A percentile compares a stretch with the other conserved stretches of the same genome.
Evolutionary conservation across 2,888 invertebrate species (phyloP).

Genomic region (Microplitis manilae): DNA sequence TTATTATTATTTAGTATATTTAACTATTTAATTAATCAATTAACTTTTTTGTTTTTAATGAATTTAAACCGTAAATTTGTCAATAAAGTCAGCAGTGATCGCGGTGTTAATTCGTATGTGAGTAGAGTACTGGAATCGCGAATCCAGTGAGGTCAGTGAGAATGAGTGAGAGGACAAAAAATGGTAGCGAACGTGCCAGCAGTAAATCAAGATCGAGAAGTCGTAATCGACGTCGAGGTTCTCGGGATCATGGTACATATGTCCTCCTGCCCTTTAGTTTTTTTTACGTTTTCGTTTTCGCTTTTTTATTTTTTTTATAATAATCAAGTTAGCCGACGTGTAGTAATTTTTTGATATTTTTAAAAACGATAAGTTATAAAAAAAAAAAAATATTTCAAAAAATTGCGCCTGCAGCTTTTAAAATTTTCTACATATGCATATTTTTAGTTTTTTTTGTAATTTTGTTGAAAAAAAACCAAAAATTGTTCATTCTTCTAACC

Average conservation of each 20-base stretch:
- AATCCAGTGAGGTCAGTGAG: conserved; percentile 42
- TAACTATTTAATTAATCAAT: not conserved
- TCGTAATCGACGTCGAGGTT: conserved; percentile 62
- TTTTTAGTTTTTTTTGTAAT: conserved; percentile 6
- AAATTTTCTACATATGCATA: no score
- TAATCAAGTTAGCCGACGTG: no score
- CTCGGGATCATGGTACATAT: conserved; percentile 64
- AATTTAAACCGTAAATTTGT: not conserved
- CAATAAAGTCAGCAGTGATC: conserved; percentile 16
- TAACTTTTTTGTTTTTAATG: not conserved
- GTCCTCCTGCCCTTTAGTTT: conserved; percentile 21
- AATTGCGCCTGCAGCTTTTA: no score
- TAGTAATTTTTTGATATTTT: no score
- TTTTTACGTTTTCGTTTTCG: conserved; percentile 19
- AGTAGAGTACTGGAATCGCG: conserved; percentile 28
- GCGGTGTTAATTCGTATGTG: conserved; percentile 12
- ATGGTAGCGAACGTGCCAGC: conserved; percentile 56
- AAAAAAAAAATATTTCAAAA: no score
- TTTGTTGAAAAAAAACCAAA: not conserved
- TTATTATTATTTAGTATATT: not conserved
- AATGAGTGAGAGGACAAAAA: conserved; percentile 63
- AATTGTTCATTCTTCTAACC: no score
- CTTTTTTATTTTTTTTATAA: conserved; percentile 2
- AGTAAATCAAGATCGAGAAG: conserved; percentile 66
- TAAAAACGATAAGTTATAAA: no score